These are phyloP conservation scores for Psephotus haematonotus DNA, from an alignment of 2,113 vertebrate species.

Conservation along the genomic window DNA sequence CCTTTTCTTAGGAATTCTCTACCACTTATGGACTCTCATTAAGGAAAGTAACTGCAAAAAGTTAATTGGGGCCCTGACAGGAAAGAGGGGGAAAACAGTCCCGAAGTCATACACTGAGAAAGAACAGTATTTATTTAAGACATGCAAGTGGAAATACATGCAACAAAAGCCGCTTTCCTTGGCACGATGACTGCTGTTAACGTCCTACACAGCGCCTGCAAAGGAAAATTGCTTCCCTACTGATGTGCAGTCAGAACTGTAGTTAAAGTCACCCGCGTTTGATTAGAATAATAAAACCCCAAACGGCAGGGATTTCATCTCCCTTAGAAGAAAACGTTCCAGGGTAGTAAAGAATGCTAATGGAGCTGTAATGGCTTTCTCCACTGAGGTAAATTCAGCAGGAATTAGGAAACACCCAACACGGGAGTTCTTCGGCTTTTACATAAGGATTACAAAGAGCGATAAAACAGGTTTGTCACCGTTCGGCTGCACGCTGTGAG, in stretches of 20 bases:
- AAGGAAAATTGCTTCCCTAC: background rate
- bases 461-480: background rate
- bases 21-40: background rate
- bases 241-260: background rate
- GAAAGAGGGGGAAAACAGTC: background rate
- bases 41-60: background rate
- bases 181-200: background rate
- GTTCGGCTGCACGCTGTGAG: background rate
- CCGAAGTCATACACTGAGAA: background rate
- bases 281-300: background rate
- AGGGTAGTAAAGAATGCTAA: background rate
- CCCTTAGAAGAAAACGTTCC: background rate
- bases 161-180: background rate
- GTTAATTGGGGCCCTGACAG: background rate
- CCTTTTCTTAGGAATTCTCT: background rate
- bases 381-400: background rate
- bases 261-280: background rate
- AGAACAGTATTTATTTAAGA: slow-evolving; percentile 10
- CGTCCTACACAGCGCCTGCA: background rate
- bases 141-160: background rate
- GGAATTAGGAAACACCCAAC: background rate
- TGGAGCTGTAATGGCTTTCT: background rate
- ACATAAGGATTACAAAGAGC: background rate
- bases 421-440: background rate
- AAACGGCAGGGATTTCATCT: background rate